Percentiles rank a stretch among this genome's conserved stretches.
Conservation (phyloP, 2,888 invertebrate species). For the Uloborus plumipes region DNA sequence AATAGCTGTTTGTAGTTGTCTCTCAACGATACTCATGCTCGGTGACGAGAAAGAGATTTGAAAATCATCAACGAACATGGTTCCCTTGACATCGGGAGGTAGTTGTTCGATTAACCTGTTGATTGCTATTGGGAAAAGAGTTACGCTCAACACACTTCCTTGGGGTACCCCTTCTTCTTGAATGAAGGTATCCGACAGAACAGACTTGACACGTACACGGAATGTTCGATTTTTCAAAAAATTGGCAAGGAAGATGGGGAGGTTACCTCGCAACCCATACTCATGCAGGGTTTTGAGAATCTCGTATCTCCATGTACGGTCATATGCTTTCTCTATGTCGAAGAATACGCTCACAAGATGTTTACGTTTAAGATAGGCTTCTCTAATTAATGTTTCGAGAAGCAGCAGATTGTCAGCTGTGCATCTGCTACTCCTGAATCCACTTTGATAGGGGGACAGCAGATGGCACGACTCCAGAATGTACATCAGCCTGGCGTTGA, state of each 20-base stretch:
- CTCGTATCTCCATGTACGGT: slow-evolving; percentile 60
- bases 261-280: slow-evolving; percentile 61
- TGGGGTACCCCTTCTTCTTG: slow-evolving; percentile 15
- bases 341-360: slow-evolving; percentile 66
- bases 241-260: slow-evolving; percentile 48
- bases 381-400: slow-evolving; percentile 63
- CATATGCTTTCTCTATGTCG: slow-evolving; percentile 61
- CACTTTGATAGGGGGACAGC: too few relatives aligned
- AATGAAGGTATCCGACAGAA: background rate
- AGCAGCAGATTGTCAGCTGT: too few relatives aligned
- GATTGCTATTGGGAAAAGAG: too few relatives aligned
- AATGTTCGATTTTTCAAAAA: background rate
- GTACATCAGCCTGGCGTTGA: slow-evolving; percentile 56
- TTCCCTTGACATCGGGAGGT: too few relatives aligned
- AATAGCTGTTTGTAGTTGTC: too few relatives aligned
- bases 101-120: too few relatives aligned
- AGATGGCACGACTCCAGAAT: too few relatives aligned
- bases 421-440: too few relatives aligned
- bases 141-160: slow-evolving; percentile 3
- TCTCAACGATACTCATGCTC: too few relatives aligned
- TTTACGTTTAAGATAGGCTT: slow-evolving; percentile 15
- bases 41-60: too few relatives aligned
- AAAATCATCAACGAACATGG: too few relatives aligned
- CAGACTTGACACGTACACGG: background rate
- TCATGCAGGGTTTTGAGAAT: slow-evolving; percentile 40